These are phyloP conservation scores for Xylota sylvarum DNA, from an alignment of 2,888 invertebrate species.

Conservation along the genomic window DNA sequence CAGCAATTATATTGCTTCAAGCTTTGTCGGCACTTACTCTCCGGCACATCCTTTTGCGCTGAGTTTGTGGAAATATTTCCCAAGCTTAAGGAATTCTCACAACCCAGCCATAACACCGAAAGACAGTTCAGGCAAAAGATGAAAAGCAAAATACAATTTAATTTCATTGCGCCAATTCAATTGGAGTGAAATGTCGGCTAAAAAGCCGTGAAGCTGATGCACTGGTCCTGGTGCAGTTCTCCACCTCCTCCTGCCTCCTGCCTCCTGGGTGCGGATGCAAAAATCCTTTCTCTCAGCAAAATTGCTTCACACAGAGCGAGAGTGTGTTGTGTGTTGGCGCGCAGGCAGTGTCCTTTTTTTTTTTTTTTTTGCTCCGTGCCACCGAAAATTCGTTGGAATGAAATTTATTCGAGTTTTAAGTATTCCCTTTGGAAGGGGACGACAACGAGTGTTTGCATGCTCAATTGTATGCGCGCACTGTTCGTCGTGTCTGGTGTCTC, in stretches of 20 bases:
- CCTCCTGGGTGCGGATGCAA: constrained; percentile 23
- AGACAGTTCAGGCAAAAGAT: constrained; percentile 55
- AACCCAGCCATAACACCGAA: background rate
- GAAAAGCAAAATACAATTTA: constrained; percentile 74
- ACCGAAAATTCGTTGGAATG: constrained; percentile 67
- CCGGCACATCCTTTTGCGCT: constrained; percentile 22
- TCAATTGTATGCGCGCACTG: constrained; percentile 50
- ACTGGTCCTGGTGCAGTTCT: background rate
- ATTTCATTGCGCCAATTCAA: constrained; percentile 75
- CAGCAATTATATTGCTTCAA: constrained; percentile 63
- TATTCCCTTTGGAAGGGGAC: constrained; percentile 55
- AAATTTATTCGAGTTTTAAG: constrained; percentile 76
- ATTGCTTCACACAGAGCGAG: constrained; percentile 30
- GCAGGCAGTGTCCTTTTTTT: constrained; percentile 32
- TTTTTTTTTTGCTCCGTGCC: background rate
- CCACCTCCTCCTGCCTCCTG: constrained; percentile 1
- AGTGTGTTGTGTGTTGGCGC: constrained; percentile 19
- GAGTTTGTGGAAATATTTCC: constrained; percentile 56
- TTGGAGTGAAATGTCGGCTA: constrained; percentile 74
- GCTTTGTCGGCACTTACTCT: constrained; percentile 3
- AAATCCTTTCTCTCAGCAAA: constrained; percentile 69
- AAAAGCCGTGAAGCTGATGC: constrained; percentile 66
- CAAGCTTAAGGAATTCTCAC: constrained; percentile 21
- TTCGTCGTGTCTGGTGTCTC: constrained; percentile 32
- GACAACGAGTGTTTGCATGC: constrained; percentile 46